Evolutionary conservation across 2,888 invertebrate genomes (phyloP).

Genomic region (Lasioglossum zephyrum): DNA sequence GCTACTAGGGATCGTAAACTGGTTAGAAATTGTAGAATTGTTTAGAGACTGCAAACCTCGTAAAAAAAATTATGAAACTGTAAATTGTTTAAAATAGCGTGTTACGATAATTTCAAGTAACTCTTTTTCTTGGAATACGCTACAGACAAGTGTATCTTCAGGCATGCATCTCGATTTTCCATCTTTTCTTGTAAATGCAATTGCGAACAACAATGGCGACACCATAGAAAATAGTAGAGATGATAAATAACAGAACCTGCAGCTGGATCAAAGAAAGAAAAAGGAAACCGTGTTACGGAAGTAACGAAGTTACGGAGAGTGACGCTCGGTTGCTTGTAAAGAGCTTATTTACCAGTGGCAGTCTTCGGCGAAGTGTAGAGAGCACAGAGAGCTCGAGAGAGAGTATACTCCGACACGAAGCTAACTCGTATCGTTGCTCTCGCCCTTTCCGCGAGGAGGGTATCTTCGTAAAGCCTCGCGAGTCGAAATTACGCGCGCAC

Average conservation of each 20-base stretch:
- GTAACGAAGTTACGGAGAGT: not conserved
- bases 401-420: not conserved
- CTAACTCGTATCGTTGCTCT: not conserved
- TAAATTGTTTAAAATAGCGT: too few relatives aligned
- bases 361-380: not conserved
- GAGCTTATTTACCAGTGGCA: not conserved
- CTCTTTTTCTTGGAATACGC: too few relatives aligned
- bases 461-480: not conserved
- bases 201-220: not conserved
- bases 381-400: not conserved
- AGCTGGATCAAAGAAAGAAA: not conserved
- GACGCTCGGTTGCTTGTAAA: not conserved
- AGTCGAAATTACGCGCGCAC: not conserved
- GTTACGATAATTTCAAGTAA: too few relatives aligned
- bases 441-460: not conserved
- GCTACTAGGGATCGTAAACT: too few relatives aligned
- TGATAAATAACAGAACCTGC: not conserved
- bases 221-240: not conserved
- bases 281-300: not conserved
- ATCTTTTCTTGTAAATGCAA: too few relatives aligned
- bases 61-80: too few relatives aligned
- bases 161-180: too few relatives aligned
- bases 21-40: too few relatives aligned
- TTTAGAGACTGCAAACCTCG: too few relatives aligned
- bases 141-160: too few relatives aligned